Percentiles rank a stretch among this genome's conserved stretches.
These are phyloP conservation scores for Zaprionus davidi DNA, from an alignment of 1,140 invertebrate genomes.

Conservation along the genomic window DNA sequence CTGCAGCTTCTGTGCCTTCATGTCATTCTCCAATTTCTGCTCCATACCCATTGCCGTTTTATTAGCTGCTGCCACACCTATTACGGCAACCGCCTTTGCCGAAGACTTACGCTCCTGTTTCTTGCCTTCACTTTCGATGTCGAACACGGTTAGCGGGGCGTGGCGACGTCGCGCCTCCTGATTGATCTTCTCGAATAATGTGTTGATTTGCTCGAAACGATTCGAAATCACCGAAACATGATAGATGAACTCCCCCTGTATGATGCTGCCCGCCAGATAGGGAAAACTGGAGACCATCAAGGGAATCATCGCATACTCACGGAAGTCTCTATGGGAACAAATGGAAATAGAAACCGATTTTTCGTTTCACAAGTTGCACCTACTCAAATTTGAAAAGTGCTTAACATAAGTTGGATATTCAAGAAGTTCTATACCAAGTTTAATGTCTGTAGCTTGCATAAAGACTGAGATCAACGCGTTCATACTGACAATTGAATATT, in stretches of 20 bases:
- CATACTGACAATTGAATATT: neutral
- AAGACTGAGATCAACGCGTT: neutral
- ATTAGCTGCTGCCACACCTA: conserved; percentile 24
- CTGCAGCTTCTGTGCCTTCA: conserved; percentile 51
- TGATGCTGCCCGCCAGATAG: conserved; percentile 74
- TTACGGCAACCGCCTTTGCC: conserved; percentile 24
- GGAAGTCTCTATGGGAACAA: conserved; percentile 49
- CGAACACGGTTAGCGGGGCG: conserved; percentile 67
- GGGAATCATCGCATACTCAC: conserved; percentile 61
- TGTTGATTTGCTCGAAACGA: conserved; percentile 73
- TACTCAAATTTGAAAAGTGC: neutral
- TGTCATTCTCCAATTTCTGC: conserved; percentile 57
- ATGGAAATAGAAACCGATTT: neutral
- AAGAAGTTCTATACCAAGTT: neutral
- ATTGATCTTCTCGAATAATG: conserved; percentile 78
- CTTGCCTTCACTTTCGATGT: conserved; percentile 75
- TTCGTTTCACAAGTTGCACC: neutral
- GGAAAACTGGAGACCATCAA: conserved; percentile 78
- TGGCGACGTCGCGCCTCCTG: conserved; percentile 73
- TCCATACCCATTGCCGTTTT: conserved; percentile 56
- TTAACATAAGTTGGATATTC: neutral
- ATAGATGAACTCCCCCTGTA: conserved; percentile 79
- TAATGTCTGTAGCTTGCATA: neutral
- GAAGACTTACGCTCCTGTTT: conserved; percentile 53
- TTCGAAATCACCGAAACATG: conserved; percentile 77